Base-by-base conservation (phyloP, 1,140 invertebrate species). In the Parasteatoda tepidariorum region DNA sequence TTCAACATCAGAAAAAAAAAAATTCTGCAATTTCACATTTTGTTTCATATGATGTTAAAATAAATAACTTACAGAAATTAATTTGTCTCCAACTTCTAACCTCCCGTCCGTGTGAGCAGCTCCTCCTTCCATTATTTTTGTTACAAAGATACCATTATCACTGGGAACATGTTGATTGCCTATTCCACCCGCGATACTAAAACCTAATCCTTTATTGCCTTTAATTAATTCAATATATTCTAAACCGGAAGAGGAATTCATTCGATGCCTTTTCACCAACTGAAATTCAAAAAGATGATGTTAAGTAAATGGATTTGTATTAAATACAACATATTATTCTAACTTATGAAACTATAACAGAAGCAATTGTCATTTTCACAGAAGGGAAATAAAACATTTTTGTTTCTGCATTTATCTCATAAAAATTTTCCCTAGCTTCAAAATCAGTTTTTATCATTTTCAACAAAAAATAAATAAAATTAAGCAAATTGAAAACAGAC, bases 71-170 rank as follows among this genome's bases (percentile, higher is more conserved):
- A 83, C 81, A 64, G 81, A 68, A 11, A 83, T 15, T 81, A 99
- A 91, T 91, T 98, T 94, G 90, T 98, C 97, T 54, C 97, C 97
- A 81, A 98, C 96, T 70, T 87, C 91, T 64, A 99, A 91, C 59
- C 97, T 91, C 15, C 97, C 97, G 89, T 99, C 97, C 76, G 95
- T 92, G 88, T 96, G 94, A 18, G 98, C 97, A 6, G 97, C 97
- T 33, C 98, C 98, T 33, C 97, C 96, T 74, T 98, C 95, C 93
- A 98, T 97, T 74, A 99, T 95, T 91, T 99, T 99, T 24, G 98
- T 99, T 84, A 99, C 96, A 90, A 98, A 99, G 87, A 99, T 99
- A 61, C 97, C 96, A 92, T 98, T 97, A 90, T 99, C 97, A 74
- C 97, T 97, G 55, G 96, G 96, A 90, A 98, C 97, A 90, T 98